Evolutionary conservation across 2,888 invertebrate genomes (phyloP).

Genomic region (Pollenia angustigena): DNA sequence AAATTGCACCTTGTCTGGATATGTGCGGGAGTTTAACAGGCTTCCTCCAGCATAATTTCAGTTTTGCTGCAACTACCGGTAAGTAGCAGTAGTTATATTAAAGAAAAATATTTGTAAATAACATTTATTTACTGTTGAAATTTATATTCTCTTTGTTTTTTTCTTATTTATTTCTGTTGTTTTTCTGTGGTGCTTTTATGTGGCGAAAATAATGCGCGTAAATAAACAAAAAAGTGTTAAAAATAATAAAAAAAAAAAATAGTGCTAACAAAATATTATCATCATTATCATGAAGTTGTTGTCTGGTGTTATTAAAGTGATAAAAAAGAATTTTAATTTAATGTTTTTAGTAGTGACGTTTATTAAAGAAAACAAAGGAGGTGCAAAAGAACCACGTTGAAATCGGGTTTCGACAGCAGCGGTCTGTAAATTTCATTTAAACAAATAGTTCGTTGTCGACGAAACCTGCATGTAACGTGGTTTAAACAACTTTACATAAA

Average conservation of each 20-base stretch:
- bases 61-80: slow-evolving; percentile 2
- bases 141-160: slow-evolving; percentile 72
- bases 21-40: neutral
- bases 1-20: slow-evolving; percentile 27
- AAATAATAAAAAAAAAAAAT: slow-evolving; percentile 36
- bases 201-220: slow-evolving; percentile 39
- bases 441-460: slow-evolving; percentile 96
- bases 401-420: slow-evolving; percentile 94
- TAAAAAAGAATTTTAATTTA: slow-evolving; percentile 57
- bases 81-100: slow-evolving; percentile 10
- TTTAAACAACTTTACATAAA: slow-evolving; percentile 75
- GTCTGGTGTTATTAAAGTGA: slow-evolving; percentile 59
- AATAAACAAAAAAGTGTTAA: slow-evolving; percentile 60
- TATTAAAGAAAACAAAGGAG: neutral
- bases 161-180: slow-evolving; percentile 32
- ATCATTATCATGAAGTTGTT: slow-evolving; percentile 31
- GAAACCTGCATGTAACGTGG: slow-evolving; percentile 96
- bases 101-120: slow-evolving; percentile 50
- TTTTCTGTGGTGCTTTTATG: slow-evolving; percentile 52
- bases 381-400: slow-evolving; percentile 86
- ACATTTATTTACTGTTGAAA: slow-evolving; percentile 75
- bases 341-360: neutral
- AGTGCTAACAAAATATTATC: slow-evolving; percentile 58
- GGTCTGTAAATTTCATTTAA: slow-evolving; percentile 87
- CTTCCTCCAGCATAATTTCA: neutral